Evolutionary conservation across 2,888 invertebrate genomes (phyloP), one percentile per base, ranked within the genome.

Genomic region (Rotaria socialis): DNA sequence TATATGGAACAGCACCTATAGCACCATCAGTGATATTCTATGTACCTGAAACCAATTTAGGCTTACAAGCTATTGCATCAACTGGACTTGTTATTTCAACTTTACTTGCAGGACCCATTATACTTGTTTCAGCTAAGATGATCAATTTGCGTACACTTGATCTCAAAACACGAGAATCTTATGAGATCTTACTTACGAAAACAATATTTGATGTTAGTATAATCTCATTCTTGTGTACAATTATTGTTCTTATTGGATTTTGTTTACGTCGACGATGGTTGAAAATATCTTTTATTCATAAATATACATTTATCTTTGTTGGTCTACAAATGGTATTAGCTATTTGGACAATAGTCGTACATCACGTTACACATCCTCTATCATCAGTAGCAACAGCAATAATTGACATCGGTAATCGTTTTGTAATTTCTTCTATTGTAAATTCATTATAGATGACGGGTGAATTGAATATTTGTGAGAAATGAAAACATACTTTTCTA

Each of bases 21-120:
- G 97, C 97, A 0, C 97, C 97, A 0, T 96, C 96, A n/a, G 95
- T 96, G 0, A 96, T 97, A 91, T 96, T 97, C 6, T 96, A 96
- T 91, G 95, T 97, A 1, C 94, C 95, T 75, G 94, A 95, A 88
- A 96, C 96, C 90, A 94, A 94, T 88, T 91, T 96, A 86, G 96
- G 95, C 90, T 93, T 95, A 87, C 96, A 96, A 91, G 92, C 96
- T 93, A 95, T 96, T 22, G 75, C 85, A 41, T 86, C 86, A 60
- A 75, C 86, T 8, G 85, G 56, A 52, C 41, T 86, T 4, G 85
- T 86, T 52, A 16, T 86, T 74, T 85, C 85, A 16, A 86, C 86
- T 41, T 56, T 86, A 84, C 50, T 50, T 10, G 24, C 75, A 52
- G 86, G 74, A 24, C 86, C 86, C 4, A 56, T 86, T 52, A 86